These are phyloP conservation scores for Podarcis cretensis DNA, from an alignment of 2,113 vertebrate species.

Conservation along the genomic window DNA sequence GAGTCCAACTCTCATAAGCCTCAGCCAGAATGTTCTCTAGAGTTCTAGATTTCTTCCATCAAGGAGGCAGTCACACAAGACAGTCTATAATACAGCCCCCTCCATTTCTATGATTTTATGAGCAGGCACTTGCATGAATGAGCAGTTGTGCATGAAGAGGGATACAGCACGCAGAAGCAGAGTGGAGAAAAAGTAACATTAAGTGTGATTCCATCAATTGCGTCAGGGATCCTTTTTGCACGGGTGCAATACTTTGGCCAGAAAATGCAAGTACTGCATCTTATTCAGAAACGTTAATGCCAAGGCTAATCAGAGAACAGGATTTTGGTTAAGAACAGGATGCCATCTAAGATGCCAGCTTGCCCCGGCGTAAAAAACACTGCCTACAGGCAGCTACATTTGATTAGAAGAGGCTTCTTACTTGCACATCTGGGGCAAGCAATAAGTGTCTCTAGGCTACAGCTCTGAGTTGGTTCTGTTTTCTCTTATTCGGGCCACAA, in stretches of 20 bases:
- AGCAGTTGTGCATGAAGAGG: background rate
- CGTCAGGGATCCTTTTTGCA: background rate
- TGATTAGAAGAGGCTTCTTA: too few relatives aligned
- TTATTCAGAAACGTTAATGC: background rate
- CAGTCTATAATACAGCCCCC: too few relatives aligned
- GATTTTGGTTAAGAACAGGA: background rate
- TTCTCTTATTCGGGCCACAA: background rate
- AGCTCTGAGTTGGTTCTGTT: background rate
- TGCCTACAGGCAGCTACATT: background rate
- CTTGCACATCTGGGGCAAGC: too few relatives aligned
- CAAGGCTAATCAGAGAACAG: background rate
- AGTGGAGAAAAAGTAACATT: background rate
- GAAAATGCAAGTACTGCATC: background rate
- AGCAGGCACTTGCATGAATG: background rate
- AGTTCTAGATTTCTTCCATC: too few relatives aligned
- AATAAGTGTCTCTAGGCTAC: too few relatives aligned
- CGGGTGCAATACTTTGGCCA: background rate
- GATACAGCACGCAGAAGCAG: background rate
- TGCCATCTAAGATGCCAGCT: background rate
- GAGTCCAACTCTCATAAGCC: too few relatives aligned
- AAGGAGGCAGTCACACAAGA: too few relatives aligned
- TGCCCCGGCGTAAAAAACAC: background rate
- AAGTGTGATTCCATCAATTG: background rate
- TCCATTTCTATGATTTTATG: too few relatives aligned
- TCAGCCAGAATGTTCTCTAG: too few relatives aligned